Percentiles rank a stretch among this genome's conserved stretches.
Conservation (phyloP, 1,140 invertebrate species). For the Anastatus disparis region DNA sequence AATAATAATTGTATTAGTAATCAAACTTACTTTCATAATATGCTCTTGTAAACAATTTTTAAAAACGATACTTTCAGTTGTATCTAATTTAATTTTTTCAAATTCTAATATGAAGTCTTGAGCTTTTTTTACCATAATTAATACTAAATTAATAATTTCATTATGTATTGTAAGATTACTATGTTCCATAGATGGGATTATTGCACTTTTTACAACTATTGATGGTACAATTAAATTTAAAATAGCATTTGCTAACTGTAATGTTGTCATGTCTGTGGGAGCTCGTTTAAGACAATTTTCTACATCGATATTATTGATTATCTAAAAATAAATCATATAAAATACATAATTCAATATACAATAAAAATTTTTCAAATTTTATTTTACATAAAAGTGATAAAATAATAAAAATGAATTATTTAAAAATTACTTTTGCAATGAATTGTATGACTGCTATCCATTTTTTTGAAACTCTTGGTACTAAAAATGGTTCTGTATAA, state of each 20-base stretch:
- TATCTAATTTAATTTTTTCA: slow-evolving; percentile 37
- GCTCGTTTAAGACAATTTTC: slow-evolving; percentile 46
- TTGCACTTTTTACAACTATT: slow-evolving; percentile 52
- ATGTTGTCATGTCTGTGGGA: slow-evolving; percentile 44
- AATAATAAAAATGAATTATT: background rate
- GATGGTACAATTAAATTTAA: slow-evolving; percentile 51
- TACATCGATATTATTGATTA: slow-evolving; percentile 52
- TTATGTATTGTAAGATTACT: slow-evolving; percentile 51
- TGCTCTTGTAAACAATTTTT: slow-evolving; percentile 48
- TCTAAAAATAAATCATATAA: slow-evolving; percentile 44
- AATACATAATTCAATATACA: too few species aligned
- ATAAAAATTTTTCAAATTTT: too few species aligned
- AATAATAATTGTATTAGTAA: background rate
- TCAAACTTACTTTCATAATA: slow-evolving; percentile 48
- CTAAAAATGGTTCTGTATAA: slow-evolving; percentile 70
- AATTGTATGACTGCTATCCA: slow-evolving; percentile 70
- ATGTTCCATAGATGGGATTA: slow-evolving; percentile 51
- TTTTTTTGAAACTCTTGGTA: slow-evolving; percentile 69
- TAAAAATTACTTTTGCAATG: slow-evolving; percentile 63
- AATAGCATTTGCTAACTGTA: slow-evolving; percentile 53
- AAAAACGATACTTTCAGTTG: slow-evolving; percentile 41
- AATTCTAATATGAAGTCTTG: slow-evolving; percentile 42
- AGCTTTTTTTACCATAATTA: slow-evolving; percentile 53
- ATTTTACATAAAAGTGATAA: background rate
- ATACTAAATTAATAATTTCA: slow-evolving; percentile 51